phyloP scores from a whole-genome alignment of 1,140 invertebrate genomes.

The Drosophila melanogaster region DNA sequence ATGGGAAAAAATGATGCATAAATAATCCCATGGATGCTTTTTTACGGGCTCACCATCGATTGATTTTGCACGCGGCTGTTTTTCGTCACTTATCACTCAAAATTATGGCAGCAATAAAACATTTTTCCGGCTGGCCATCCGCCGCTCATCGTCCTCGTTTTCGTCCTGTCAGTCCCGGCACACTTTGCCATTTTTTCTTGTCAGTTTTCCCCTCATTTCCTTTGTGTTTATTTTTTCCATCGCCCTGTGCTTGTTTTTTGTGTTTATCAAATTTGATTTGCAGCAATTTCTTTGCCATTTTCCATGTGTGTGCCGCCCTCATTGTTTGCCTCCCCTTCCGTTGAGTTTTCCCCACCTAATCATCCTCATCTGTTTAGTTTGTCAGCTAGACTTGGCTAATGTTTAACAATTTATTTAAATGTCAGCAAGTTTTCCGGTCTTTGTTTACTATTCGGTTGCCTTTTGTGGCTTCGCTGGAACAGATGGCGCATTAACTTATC shows the following conservation, averaged over 20 bases:
- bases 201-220: conserved; percentile 71
- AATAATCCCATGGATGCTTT: conserved; percentile 63
- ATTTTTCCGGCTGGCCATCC: conserved; percentile 70
- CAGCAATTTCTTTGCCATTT: conserved; percentile 80
- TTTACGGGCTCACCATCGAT: conserved; percentile 64
- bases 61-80: conserved; percentile 72
- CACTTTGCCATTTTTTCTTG: conserved; percentile 81
- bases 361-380: conserved; percentile 66
- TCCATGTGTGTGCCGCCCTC: conserved; percentile 63
- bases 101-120: conserved; percentile 83
- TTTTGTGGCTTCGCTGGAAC: conserved; percentile 16
- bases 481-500: conserved; percentile 43
- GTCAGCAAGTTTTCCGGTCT: conserved; percentile 65
- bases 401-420: conserved; percentile 79
- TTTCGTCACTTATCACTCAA: conserved; percentile 83
- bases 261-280: conserved; percentile 83
- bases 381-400: conserved; percentile 63
- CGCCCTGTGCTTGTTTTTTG: conserved; percentile 41
- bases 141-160: conserved; percentile 28
- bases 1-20: conserved; percentile 69
- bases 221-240: conserved; percentile 48
- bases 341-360: neutral
- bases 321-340: conserved; percentile 41
- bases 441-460: conserved; percentile 35
- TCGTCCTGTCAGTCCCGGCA: conserved; percentile 65